Percentiles rank a stretch among this genome's conserved stretches.
Conservation (phyloP, 1,140 invertebrate species). For the Rhynchophorus ferrugineus region DNA sequence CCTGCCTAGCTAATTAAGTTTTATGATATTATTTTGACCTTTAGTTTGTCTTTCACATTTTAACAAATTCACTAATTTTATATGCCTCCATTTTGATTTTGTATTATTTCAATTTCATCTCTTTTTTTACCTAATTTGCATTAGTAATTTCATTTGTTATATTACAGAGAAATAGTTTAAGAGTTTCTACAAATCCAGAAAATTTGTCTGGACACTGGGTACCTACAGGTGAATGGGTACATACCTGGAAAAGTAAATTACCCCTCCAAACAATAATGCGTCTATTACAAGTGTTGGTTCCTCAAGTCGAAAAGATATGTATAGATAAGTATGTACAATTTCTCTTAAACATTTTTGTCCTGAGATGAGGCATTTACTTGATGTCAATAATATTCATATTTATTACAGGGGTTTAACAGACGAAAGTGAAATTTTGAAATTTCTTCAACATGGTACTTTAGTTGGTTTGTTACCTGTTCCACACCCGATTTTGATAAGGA, state of each 20-base stretch:
- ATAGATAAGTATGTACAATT: conserved; percentile 96
- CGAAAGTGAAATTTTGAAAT: conserved; percentile 98
- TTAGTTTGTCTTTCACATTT: neutral
- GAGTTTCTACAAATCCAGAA: conserved; percentile 38
- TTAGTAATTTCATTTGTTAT: no score
- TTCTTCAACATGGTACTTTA: conserved; percentile 96
- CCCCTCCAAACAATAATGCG: conserved; percentile 99
- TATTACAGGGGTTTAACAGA: conserved; percentile 88
- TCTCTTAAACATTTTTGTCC: no score
- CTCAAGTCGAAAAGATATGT: conserved; percentile 99
- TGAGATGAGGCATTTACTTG: neutral
- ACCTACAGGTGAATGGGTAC: conserved; percentile 89
- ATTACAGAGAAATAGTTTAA: conserved; percentile 44
- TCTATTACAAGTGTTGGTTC: conserved; percentile 94
- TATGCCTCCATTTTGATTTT: neutral
- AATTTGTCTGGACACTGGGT: conserved; percentile 55
- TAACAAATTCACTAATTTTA: neutral
- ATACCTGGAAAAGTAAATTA: conserved; percentile 93
- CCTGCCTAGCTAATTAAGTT: no score
- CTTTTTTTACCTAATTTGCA: no score
- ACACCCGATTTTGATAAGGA: conserved; percentile 96
- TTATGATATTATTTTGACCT: no score
- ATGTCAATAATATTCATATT: neutral
- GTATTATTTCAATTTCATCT: neutral
- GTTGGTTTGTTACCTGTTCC: conserved; percentile 97